Conservation (phyloP, 2,888 invertebrate genomes). For the Mamestra brassicae region DNA sequence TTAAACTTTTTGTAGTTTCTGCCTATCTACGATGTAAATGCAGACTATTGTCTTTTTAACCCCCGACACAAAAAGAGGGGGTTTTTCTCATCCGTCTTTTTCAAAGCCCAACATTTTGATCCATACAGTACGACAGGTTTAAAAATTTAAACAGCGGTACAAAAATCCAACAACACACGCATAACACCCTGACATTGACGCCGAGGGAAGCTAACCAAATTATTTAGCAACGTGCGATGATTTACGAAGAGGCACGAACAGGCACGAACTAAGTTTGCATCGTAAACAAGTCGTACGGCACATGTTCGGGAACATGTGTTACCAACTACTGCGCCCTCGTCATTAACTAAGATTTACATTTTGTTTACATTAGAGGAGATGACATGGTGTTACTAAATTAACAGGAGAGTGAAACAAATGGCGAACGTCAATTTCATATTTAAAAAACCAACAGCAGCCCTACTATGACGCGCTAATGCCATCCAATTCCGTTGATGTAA, state of each 20-base stretch:
- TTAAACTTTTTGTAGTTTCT: no score
- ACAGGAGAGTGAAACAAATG: background rate
- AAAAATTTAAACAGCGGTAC: background rate
- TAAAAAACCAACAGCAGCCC: no score
- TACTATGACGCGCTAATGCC: no score
- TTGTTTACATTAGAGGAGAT: conserved; percentile 12
- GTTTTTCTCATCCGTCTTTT: no score
- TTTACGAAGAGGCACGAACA: conserved; percentile 52
- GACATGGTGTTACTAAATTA: background rate
- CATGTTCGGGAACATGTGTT: conserved; percentile 56
- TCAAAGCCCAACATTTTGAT: no score
- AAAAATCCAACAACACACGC: background rate
- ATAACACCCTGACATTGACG: background rate
- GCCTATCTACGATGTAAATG: no score
- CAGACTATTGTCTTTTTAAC: no score
- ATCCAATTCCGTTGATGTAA: no score
- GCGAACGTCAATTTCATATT: background rate
- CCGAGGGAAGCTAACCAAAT: conserved; percentile 35
- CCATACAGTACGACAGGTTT: no score
- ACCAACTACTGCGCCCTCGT: conserved; percentile 21
- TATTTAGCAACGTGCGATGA: conserved; percentile 54
- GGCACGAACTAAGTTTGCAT: conserved; percentile 55
- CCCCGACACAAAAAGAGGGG: no score
- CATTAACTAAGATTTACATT: conserved; percentile 46
- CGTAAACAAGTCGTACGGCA: conserved; percentile 63